phyloP scores from a whole-genome alignment of 64 coral and sea anemone genomes.

The Anthopleura sola region DNA sequence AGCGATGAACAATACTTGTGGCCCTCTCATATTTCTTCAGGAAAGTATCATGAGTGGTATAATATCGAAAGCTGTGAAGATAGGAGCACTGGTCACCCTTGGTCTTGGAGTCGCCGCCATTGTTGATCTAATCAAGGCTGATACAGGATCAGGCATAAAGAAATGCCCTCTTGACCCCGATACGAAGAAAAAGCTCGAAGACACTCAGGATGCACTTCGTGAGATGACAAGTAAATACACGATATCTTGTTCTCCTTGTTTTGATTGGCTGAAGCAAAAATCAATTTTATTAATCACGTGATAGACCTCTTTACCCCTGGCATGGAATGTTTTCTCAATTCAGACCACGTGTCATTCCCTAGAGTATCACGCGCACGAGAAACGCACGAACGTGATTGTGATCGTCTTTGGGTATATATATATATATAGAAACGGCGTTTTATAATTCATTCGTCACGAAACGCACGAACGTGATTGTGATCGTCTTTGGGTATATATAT shows the following conservation, averaged over 20 bases:
- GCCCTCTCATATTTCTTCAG: not conserved
- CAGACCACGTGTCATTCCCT: no score
- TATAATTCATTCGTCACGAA: no score
- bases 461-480: no score
- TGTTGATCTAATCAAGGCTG: conserved; percentile 10
- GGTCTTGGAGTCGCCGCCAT: conserved; percentile 11
- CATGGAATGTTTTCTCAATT: no score
- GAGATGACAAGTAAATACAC: not conserved
- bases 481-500: no score
- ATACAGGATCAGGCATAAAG: conserved; percentile 2
- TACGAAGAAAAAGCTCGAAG: conserved; percentile 7
- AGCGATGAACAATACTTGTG: not conserved
- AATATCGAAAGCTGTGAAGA: conserved; percentile 8
- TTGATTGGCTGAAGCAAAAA: not conserved
- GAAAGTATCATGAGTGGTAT: conserved; percentile 16
- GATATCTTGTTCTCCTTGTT: not conserved
- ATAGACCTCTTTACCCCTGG: no score
- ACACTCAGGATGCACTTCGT: not conserved
- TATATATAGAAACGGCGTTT: no score
- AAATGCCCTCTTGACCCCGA: conserved; percentile 20
- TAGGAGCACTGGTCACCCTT: not conserved
- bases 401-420: no score
- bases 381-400: no score
- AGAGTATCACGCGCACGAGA: no score
- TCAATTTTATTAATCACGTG: not conserved